phyloP scores from a whole-genome alignment of 1,140 invertebrate genomes.

The Hylyphantes graminicola region DNA sequence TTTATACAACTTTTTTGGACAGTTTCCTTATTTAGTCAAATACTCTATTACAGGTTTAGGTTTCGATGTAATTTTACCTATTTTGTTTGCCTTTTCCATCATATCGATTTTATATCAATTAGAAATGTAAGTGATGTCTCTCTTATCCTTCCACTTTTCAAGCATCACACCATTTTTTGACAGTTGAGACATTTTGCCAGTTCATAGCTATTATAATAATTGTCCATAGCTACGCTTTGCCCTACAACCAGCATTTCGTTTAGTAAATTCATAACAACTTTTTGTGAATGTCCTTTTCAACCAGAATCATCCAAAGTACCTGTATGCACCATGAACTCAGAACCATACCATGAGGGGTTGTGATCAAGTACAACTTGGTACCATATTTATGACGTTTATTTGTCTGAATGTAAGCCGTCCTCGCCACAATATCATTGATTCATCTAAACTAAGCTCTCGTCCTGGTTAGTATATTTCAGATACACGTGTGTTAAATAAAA shows the following conservation, averaged over 20 bases:
- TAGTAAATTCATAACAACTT: background rate
- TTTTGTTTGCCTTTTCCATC: constrained; percentile 8
- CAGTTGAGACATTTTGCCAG: constrained; percentile 20
- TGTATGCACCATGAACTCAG: constrained; percentile 13
- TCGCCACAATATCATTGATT: constrained; percentile 67
- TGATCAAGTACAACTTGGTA: constrained; percentile 30
- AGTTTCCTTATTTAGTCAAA: no score
- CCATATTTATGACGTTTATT: constrained; percentile 62
- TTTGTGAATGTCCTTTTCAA: constrained; percentile 26
- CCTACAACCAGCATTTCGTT: constrained; percentile 22
- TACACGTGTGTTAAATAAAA: constrained; percentile 24
- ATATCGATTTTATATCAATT: constrained; percentile 32
- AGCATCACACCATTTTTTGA: constrained; percentile 34
- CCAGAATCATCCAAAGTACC: no score
- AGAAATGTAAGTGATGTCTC: constrained; percentile 15
- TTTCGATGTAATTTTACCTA: background rate
- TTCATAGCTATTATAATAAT: constrained; percentile 39
- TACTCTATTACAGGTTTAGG: background rate
- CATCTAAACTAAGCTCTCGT: constrained; percentile 65
- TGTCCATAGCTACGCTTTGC: constrained; percentile 29
- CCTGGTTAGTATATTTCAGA: constrained; percentile 64
- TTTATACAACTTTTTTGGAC: no score
- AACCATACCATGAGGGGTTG: constrained; percentile 5
- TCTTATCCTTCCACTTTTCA: constrained; percentile 32
- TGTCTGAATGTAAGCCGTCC: constrained; percentile 66